Base-by-base conservation (phyloP, 2,113 vertebrate genomes). In the Chauna torquata region DNA sequence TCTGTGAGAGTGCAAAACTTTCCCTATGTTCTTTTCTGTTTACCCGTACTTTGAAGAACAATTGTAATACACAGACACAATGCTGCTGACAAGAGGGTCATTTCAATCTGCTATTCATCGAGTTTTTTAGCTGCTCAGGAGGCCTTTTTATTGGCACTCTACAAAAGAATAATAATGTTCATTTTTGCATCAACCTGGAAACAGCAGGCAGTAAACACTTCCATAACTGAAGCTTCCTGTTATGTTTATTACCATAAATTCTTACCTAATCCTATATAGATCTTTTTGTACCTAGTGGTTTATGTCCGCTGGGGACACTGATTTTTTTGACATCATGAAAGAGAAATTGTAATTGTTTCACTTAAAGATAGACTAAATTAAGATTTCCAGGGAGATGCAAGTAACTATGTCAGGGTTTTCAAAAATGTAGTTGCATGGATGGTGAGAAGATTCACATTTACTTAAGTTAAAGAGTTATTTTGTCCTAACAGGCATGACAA, bases 401-500 rank as follows among this genome's bases (percentile, higher is more conserved):
- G 66, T 76, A 64, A 24, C 50, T 94, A 27, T 85, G 57, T 9
- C 55, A 93, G 36, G 45, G 79, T 72, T 96, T 98, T 94, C 12
- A 92, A 55, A 94, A 96, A 96, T 94, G 58, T 70, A 90, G n/a
- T 85, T 86, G 65, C 50, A 69, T 16, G 95, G 83, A 80, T 81
- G 68, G 83, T 34, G n/a, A 89, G 91, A 96, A 98, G 88, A 96
- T 88, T 80, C 83, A 96, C 92, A 95, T 97, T 96, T 97, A 96
- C 95, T 97, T 92, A 86, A 97, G 83, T 92, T 97, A 95, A 97
- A 95, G 97, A 96, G 86, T 94, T 97, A 97, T 98, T 98, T 97
- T 98, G 94, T 97, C 89, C 96, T 96, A 97, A 97, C 65, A 98
- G 98, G 97, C 98, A 98, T 98, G 98, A 98, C 97, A 98, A 98